Percentiles rank a stretch among this genome's conserved stretches.
phyloP scores from a whole-genome alignment of 1,140 invertebrate species.

The Apis florea region DNA sequence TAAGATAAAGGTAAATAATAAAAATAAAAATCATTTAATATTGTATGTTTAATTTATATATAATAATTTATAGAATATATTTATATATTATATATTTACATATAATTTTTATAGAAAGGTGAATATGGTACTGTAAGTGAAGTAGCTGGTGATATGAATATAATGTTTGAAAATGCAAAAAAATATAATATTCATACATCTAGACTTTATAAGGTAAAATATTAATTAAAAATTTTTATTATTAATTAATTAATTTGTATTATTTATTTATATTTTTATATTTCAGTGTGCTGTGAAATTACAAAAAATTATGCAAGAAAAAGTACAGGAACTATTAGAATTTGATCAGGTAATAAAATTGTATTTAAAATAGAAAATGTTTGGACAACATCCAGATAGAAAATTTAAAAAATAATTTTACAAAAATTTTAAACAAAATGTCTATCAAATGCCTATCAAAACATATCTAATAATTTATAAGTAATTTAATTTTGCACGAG shows the following conservation, averaged over 20 bases:
- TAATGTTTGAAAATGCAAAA: constrained; percentile 99
- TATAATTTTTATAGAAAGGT: constrained; percentile 81
- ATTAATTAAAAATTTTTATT: constrained; percentile 33
- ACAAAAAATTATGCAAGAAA: constrained; percentile 91
- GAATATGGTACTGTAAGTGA: constrained; percentile 93
- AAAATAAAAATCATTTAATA: constrained; percentile 13
- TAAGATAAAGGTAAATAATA: constrained; percentile 87
- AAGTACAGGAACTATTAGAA: constrained; percentile 91
- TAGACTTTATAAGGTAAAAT: constrained; percentile 89
- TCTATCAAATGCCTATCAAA: too few relatives aligned
- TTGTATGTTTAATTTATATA: constrained; percentile 28
- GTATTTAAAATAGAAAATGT: background rate
- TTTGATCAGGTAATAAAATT: constrained; percentile 85
- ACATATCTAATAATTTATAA: too few relatives aligned
- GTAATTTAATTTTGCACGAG: too few relatives aligned
- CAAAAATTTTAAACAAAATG: too few relatives aligned
- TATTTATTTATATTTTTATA: constrained; percentile 40
- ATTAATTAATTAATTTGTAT: background rate
- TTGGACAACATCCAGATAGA: too few relatives aligned
- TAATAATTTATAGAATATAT: too few relatives aligned
- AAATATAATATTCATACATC: constrained; percentile 95
- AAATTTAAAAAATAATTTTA: too few relatives aligned
- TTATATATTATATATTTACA: too few relatives aligned
- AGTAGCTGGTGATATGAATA: constrained; percentile 96
- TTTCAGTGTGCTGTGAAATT: constrained; percentile 88